Conservation (phyloP, 2,888 invertebrate species). For the Campoletis raptor region DNA sequence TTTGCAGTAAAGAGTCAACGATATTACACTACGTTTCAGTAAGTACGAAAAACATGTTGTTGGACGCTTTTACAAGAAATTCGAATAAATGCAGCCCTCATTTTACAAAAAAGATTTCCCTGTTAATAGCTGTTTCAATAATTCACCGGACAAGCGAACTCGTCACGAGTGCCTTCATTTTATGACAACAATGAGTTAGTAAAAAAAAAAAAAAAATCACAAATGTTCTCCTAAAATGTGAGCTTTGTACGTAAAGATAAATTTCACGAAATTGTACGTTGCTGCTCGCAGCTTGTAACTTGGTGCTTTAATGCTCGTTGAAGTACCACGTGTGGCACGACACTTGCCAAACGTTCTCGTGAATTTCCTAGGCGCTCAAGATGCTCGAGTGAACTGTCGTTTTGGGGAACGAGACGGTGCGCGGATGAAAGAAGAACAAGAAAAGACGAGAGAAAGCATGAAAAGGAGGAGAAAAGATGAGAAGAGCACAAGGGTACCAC, state of each 20-base stretch:
- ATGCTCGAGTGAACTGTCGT: constrained; percentile 54
- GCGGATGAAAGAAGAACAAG: constrained; percentile 7
- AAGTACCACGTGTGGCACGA: constrained; percentile 45
- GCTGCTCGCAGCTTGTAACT: constrained; percentile 17
- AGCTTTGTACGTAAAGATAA: constrained; percentile 27
- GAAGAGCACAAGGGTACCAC: constrained; percentile 67
- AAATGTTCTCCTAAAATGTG: background rate
- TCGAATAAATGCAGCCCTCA: background rate
- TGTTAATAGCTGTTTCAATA: background rate
- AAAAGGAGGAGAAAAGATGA: constrained; percentile 18
- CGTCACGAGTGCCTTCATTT: background rate
- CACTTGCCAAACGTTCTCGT: constrained; percentile 51
- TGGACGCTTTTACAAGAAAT: background rate
- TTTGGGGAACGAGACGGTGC: constrained; percentile 8
- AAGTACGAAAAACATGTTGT: constrained; percentile 17
- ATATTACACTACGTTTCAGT: background rate
- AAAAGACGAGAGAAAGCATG: constrained; percentile 20
- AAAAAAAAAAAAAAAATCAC: background rate
- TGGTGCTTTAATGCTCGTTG: constrained; percentile 38
- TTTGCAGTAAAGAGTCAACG: background rate
- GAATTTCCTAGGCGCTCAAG: constrained; percentile 46
- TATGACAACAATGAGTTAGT: background rate
- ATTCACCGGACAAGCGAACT: background rate
- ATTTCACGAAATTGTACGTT: constrained; percentile 22
- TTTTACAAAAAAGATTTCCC: background rate